Conservation (phyloP, 2,888 invertebrate genomes). For the Eurytoma adleriae region DNA sequence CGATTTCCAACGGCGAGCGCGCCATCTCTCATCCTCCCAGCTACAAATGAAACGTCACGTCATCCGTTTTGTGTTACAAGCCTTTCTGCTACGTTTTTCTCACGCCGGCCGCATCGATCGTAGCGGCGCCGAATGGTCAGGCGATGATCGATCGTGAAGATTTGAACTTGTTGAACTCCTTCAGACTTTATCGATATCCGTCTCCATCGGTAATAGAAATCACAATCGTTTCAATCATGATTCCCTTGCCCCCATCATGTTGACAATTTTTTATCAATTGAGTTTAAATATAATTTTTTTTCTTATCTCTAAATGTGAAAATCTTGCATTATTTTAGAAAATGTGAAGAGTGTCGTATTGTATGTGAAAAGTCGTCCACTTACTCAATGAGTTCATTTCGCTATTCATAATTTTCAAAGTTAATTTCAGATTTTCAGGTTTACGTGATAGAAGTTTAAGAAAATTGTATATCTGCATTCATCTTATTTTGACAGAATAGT, state of each 20-base stretch:
- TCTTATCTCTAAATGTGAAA: no score
- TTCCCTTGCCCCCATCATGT: background rate
- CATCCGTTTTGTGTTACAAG: constrained; percentile 15
- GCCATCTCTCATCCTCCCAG: constrained; percentile 63
- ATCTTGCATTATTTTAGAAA: no score
- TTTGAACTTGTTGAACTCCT: constrained; percentile 38
- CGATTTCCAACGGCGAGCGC: constrained; percentile 61
- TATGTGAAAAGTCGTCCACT: no score
- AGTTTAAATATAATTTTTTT: no score
- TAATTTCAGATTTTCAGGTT: no score
- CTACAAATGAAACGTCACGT: constrained; percentile 50
- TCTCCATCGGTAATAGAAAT: constrained; percentile 2
- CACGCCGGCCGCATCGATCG: constrained; percentile 43
- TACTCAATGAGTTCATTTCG: no score
- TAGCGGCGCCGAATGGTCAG: background rate
- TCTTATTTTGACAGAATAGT: no score
- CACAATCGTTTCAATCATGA: background rate
- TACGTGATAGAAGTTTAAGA: no score
- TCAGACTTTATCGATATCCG: constrained; percentile 31
- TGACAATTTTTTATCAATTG: no score
- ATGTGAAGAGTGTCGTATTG: no score
- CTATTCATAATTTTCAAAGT: no score
- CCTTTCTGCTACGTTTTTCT: constrained; percentile 37
- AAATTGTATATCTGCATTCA: no score
- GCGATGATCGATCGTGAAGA: constrained; percentile 48